A percentile compares a stretch with the other conserved stretches of the same genome.
phyloP scores from a whole-genome alignment of 1,140 invertebrate species.

The Aphelenchoides avenae region DNA sequence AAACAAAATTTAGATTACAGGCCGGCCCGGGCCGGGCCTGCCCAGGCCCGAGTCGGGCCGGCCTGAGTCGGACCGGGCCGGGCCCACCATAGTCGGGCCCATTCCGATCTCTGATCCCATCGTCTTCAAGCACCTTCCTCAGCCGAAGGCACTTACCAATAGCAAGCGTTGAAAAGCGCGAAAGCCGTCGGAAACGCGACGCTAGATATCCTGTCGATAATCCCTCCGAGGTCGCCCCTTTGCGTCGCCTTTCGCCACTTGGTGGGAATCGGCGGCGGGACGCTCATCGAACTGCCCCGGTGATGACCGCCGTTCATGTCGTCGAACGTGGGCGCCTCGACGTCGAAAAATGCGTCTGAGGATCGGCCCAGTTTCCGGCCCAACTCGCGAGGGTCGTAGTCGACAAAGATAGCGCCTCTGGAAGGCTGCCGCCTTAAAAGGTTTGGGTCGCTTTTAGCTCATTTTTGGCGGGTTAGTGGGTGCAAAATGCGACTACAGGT shows the following conservation, averaged over 20 bases:
- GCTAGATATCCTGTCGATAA: slow-evolving; percentile 49
- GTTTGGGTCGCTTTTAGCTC: background rate
- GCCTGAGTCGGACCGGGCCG: too few species aligned
- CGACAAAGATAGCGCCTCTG: slow-evolving; percentile 17
- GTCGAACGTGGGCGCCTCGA: slow-evolving; percentile 1
- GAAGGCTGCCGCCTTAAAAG: slow-evolving; percentile 17
- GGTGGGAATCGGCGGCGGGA: slow-evolving; percentile 16
- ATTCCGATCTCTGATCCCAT: too few species aligned
- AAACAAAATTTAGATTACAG: too few species aligned
- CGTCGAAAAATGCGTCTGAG: slow-evolving; percentile 7
- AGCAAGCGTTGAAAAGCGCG: slow-evolving; percentile 51
- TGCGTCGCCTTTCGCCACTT: slow-evolving; percentile 17
- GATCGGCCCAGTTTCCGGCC: slow-evolving; percentile 8
- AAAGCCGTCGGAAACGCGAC: slow-evolving; percentile 54
- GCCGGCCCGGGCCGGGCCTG: too few species aligned
- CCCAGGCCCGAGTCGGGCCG: too few species aligned
- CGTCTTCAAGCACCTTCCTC: too few species aligned
- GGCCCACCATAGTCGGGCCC: too few species aligned
- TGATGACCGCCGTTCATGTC: background rate
- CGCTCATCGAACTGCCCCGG: background rate
- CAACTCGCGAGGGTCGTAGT: slow-evolving; percentile 31
- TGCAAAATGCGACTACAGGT: background rate
- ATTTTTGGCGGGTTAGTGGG: background rate
- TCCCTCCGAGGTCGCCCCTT: slow-evolving; percentile 47
- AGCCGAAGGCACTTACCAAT: too few species aligned